Base-by-base conservation (phyloP, 1,140 invertebrate species). In the Anastrepha ludens region DNA sequence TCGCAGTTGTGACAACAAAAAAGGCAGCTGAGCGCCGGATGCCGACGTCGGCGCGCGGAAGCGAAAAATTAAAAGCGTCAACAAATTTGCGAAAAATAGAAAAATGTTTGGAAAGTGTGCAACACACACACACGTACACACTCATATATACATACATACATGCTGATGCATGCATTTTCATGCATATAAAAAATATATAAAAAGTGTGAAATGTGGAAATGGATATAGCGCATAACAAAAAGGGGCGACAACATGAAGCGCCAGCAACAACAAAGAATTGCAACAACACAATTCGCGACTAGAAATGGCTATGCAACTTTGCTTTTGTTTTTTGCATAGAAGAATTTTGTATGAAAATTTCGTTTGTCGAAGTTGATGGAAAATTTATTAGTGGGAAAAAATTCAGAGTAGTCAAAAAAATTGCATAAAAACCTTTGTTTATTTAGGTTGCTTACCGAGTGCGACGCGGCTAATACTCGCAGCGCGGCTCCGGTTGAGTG, bases 31-130 rank as follows among this genome's bases (percentile, higher is more conserved):
- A 11, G 50, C 11, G 50, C 6, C 50, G 13, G 67, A 74, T 41
- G 41, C 41, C 44, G 39, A 74, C 11, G 67, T 8, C 67, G 60
- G 15, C 1, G 67, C 67, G 67, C 67, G 67, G 41, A 74, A 74
- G 41, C 67, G 67, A 74, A 74, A 74, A 74, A 47, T 70, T n/a
- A 74, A 65, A 74, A 74, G 67, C 67, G 41, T 47, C 67, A 47
- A 74, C 41, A 47, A 74, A 74, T 74, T 74, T 44, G 67, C 13
- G 41, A 47, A 74, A 74, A 74, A 47, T 44, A 74, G 41, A 44
- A 74, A 74, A 74, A 4, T 17, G 60, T 62, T 8, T 62, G 17
- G 60, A 62, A 17, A 17, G 15, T 62, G 60, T 62, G 17, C 5
- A 17, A 17, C 17, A 6, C 17, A 62, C 15, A 67, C 29, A 67